Evolutionary conservation across 2,888 invertebrate genomes (phyloP).

Genomic region (Dynastes maya): DNA sequence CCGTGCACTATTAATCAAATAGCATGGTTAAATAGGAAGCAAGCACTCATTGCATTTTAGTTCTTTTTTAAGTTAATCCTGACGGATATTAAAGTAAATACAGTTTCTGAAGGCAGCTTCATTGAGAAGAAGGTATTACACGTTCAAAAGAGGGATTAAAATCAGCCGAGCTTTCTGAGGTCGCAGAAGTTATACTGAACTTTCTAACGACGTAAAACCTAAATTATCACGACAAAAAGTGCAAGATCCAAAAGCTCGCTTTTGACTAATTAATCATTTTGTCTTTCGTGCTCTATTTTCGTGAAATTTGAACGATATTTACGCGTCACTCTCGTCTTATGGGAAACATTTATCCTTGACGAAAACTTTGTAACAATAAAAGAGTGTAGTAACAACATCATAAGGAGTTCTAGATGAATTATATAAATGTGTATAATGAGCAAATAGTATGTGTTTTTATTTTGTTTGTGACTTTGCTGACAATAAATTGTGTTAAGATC

Average conservation of each 20-base stretch:
- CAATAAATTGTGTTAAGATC: too few species aligned
- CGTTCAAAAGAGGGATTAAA: conserved; percentile 29
- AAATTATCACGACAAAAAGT: conserved; percentile 26
- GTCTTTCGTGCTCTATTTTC: conserved; percentile 22
- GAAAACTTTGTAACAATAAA: too few species aligned
- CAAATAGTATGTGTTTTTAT: too few species aligned
- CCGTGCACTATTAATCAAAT: too few species aligned
- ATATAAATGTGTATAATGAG: too few species aligned
- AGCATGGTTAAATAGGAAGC: too few species aligned
- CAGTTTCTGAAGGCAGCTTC: conserved; percentile 5
- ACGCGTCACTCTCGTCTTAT: not conserved
- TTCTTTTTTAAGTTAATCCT: too few species aligned
- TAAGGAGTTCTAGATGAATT: too few species aligned
- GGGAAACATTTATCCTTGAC: not conserved
- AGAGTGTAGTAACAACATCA: too few species aligned
- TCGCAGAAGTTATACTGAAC: conserved; percentile 18
- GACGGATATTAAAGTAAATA: conserved; percentile 5
- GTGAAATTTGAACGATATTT: not conserved
- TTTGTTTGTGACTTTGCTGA: too few species aligned
- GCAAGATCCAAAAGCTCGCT: conserved; percentile 2
- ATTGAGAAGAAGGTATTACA: conserved; percentile 15
- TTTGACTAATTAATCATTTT: conserved; percentile 26
- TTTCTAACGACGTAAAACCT: conserved; percentile 18
- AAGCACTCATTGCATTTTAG: too few species aligned
- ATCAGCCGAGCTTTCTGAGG: conserved; percentile 12